A percentile compares a stretch with the other conserved stretches of the same genome.
These are phyloP conservation scores for Bubo scandiacus DNA, from an alignment of 2,113 vertebrate genomes.

Conservation along the genomic window DNA sequence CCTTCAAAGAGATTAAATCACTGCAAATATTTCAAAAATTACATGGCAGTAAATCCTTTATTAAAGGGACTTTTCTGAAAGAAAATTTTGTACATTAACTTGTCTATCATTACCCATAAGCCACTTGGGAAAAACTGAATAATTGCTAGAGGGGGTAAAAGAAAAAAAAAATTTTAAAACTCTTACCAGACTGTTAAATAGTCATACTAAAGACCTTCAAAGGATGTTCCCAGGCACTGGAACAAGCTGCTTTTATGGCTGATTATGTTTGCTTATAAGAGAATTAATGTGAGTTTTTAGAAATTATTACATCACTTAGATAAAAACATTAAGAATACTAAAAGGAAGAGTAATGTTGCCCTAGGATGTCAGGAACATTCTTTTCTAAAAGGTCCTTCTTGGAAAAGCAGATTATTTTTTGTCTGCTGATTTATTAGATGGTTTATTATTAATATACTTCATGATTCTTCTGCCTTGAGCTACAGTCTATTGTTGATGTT, in stretches of 20 bases:
- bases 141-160: background rate
- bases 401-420: background rate
- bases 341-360: background rate
- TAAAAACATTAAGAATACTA: background rate
- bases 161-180: background rate
- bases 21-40: background rate
- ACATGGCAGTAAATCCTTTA: background rate
- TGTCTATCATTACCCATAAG: background rate
- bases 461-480: background rate
- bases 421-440: background rate
- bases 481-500: background rate
- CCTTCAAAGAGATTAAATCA: background rate
- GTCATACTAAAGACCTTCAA: background rate
- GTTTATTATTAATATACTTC: background rate
- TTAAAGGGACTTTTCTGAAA: background rate
- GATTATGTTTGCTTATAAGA: background rate
- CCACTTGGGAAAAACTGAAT: background rate
- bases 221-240: background rate
- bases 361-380: background rate
- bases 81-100: background rate
- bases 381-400: background rate
- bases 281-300: background rate
- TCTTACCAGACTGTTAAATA: background rate
- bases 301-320: background rate
- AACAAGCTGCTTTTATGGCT: constrained; percentile 10